phyloP scores from a whole-genome alignment of 2,797 vertebrate species.

The Brachyalestes nurse region DNA sequence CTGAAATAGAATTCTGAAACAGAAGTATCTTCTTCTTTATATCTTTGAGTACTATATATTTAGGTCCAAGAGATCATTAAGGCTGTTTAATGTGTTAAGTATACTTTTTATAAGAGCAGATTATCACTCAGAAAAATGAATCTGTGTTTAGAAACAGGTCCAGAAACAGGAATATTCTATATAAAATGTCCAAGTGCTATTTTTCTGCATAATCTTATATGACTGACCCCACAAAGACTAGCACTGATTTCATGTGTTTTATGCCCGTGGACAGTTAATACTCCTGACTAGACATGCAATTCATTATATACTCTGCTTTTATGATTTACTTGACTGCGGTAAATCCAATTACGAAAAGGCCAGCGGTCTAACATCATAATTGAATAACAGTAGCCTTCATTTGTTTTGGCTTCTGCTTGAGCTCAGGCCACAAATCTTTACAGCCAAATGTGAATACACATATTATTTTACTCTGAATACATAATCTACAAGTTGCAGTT shows the following conservation, averaged over 20 bases:
- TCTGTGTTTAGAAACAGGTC: not conserved
- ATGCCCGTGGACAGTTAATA: conserved; percentile 34
- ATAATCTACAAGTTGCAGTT: not conserved
- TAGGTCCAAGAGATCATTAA: not conserved
- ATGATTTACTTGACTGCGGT: conserved; percentile 15
- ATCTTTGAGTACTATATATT: too few relatives aligned
- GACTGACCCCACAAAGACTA: not conserved
- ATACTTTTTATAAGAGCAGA: not conserved
- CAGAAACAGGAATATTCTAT: not conserved
- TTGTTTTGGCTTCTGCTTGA: not conserved
- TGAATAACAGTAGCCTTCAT: conserved; percentile 18
- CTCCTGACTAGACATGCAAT: conserved; percentile 46
- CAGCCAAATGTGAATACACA: conserved; percentile 35
- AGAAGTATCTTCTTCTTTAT: too few relatives aligned
- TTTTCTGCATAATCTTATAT: not conserved
- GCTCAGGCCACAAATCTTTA: conserved; percentile 1
- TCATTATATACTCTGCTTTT: conserved; percentile 28
- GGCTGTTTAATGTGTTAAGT: not conserved
- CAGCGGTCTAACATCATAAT: conserved; percentile 38
- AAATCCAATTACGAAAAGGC: conserved; percentile 42
- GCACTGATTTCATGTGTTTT: conserved; percentile 11
- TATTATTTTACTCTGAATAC: conserved; percentile 1
- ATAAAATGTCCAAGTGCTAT: not conserved
- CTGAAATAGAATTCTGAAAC: too few relatives aligned
- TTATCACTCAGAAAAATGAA: not conserved